A percentile compares a stretch with the other conserved stretches of the same genome.
Evolutionary conservation across 2,113 vertebrate genomes (phyloP).

Genomic region (Myotis lucifugus): DNA sequence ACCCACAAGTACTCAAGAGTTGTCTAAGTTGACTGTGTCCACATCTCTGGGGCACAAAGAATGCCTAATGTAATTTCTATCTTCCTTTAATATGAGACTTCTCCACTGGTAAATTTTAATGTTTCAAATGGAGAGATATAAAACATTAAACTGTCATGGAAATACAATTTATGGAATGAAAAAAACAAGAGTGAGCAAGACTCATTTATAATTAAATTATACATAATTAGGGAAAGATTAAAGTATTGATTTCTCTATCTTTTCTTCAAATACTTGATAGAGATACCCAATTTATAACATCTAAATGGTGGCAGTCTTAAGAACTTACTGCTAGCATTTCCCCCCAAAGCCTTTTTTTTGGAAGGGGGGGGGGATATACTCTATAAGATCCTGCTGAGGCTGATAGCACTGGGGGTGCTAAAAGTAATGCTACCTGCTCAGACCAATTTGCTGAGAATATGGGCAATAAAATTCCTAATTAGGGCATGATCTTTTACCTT

Average conservation of each 20-base stretch:
- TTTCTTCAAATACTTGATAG: neutral
- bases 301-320: neutral
- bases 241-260: neutral
- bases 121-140: conserved; percentile 11
- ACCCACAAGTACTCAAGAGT: neutral
- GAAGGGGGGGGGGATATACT: neutral
- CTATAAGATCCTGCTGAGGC: neutral
- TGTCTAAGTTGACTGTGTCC: neutral
- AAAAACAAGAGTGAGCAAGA: conserved; percentile 40
- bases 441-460: conserved; percentile 23
- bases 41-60: neutral
- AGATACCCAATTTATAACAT: neutral
- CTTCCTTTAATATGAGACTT: conserved; percentile 40
- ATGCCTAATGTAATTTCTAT: neutral
- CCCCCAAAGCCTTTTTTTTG: neutral
- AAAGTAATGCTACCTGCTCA: neutral
- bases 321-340: neutral
- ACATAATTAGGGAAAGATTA: conserved; percentile 21
- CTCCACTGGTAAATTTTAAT: conserved; percentile 11
- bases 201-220: conserved; percentile 35
- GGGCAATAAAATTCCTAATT: neutral
- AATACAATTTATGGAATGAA: neutral
- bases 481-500: neutral
- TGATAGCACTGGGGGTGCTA: neutral
- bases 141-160: conserved; percentile 21